Base-by-base conservation (phyloP, 2,113 vertebrate species). In the Microcebus ravelobensis region DNA sequence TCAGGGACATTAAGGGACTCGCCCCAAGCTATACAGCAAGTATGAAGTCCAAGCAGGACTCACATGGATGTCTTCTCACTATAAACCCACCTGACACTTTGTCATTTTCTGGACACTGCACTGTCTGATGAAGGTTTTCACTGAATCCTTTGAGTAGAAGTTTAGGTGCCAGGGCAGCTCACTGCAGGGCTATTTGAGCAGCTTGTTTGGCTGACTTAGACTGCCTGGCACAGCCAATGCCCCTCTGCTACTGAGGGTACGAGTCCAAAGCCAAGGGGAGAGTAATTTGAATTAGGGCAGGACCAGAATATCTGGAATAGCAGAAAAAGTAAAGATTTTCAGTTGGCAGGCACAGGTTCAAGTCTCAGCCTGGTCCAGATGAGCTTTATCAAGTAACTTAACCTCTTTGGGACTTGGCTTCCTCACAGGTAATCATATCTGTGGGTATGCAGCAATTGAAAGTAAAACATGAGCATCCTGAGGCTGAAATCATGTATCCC, bases 241-340 rank as follows among this genome's bases (percentile, higher is more conserved):
- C 18, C 31, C 39, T 83, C 48, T 74, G 18, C 31, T 67, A 77
- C 36, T 63, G 21, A 79, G 8, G 4, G 36, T 84, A 20, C 29
- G 80, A 11, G 8, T 63, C 61, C 34, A 86, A 63, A 34, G 3
- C 15, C 34, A 31, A 55, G 23, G 2, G 11, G 15, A 61, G 17
- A 42, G 23, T 20, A 90, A 86, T 55, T 61, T 34, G 36, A 79
- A 68, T 52, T 27, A 48, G 27, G 10, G 27, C 5, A 83, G 42
- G 20, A 18, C 2, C 13, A 87, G 17, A 0, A 0, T 5, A 55
- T 4, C 17, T 71, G 48, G 15, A 45, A 8, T 0, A 59, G 59
- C 42, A 59, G 11, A 79, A 90, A 90, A 18, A 76, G 13, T 25
- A 34, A 91, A 79, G 31, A 27, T 29, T 27, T 93, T 31, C 18